Base-by-base conservation (phyloP, 2,888 invertebrate genomes). In the Griposia aprilina region DNA sequence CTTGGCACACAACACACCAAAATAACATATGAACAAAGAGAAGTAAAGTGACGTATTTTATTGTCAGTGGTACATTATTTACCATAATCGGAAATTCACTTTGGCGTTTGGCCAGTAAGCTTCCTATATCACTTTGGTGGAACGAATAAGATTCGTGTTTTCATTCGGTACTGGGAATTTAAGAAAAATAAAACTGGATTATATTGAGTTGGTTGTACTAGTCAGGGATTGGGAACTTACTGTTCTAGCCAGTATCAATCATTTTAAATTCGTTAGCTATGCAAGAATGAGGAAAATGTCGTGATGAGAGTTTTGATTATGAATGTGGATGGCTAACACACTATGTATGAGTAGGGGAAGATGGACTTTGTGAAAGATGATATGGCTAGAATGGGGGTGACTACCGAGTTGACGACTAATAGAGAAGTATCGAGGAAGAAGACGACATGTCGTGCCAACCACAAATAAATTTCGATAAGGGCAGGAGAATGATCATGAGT, bases 11-110 rank as follows among this genome's bases (percentile, higher is more conserved):
- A 85, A 82, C 81, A 86, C 78, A 86, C 81, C 81, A 82, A 88
- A 89, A 88, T 87, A 87, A 87, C 78, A 81, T 67, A 80, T 79
- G 73, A 80, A 83, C 87, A 83, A 81, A 80, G 74, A 70, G 75
- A 76, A 86, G 72, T 80, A 85, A 83, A 86, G 80, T 84, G 83
- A 85, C 87, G 86, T 88, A 85, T 84, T 89, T 86, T 88, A 88
- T 86, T 76, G 86, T 86, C 86, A 86, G 84, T 80, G 74, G 77
- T 90, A 84, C 85, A 90, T 92, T 92, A 91, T 93, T 93, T 91
- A 93, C 90, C 91, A 93, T 93, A 93, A 94, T 93, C 93, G 93
- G 92, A 94, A 94, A 93, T 92, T 92, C 92, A 93, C 93, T 93
- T 94, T 95, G 94, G 95, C 93, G 84, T 81, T 80, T 78, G 84